Evolutionary conservation across 35 echinoderm and acorn worm genomes (phyloP).

Genomic region (Lytechinus pictus): DNA sequence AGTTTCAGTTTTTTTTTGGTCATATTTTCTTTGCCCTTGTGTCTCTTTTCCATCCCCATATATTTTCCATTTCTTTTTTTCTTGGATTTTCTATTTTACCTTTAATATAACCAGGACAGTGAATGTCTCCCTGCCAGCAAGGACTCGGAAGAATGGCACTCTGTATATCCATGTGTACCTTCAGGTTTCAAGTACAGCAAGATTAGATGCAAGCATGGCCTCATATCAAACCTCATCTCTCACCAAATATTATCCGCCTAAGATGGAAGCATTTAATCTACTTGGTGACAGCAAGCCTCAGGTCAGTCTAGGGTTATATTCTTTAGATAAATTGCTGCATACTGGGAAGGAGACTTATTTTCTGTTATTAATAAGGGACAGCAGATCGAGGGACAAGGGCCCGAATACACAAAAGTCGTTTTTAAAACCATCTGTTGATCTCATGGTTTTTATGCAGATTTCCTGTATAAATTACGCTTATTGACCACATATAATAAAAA

Average conservation of each 20-base stretch:
- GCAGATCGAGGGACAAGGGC: too few relatives aligned
- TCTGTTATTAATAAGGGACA: too few relatives aligned
- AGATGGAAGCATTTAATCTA: constrained; percentile 71
- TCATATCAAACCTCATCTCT: constrained; percentile 52
- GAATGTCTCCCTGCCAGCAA: constrained; percentile 79
- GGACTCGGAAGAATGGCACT: constrained; percentile 78
- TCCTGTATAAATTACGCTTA: too few relatives aligned
- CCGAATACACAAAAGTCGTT: too few relatives aligned
- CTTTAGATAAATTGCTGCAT: too few relatives aligned
- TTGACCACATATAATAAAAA: too few relatives aligned
- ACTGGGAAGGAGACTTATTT: too few relatives aligned
- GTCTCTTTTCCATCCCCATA: too few relatives aligned
- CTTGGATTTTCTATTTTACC: constrained; percentile 23
- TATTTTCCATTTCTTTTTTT: neutral
- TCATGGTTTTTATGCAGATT: too few relatives aligned
- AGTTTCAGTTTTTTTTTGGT: too few relatives aligned
- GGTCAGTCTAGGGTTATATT: neutral
- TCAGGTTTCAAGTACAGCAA: constrained; percentile 1
- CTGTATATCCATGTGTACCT: constrained; percentile 68
- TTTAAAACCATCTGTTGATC: too few relatives aligned
- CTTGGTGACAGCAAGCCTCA: constrained; percentile 50
- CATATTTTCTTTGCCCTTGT: too few relatives aligned
- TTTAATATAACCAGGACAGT: constrained; percentile 56
- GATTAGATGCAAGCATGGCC: constrained; percentile 38
- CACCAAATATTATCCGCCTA: constrained; percentile 78